Evolutionary conservation across 1,140 invertebrate genomes (phyloP), one percentile per base, ranked within the genome.

Genomic region (Magallana angulata): DNA sequence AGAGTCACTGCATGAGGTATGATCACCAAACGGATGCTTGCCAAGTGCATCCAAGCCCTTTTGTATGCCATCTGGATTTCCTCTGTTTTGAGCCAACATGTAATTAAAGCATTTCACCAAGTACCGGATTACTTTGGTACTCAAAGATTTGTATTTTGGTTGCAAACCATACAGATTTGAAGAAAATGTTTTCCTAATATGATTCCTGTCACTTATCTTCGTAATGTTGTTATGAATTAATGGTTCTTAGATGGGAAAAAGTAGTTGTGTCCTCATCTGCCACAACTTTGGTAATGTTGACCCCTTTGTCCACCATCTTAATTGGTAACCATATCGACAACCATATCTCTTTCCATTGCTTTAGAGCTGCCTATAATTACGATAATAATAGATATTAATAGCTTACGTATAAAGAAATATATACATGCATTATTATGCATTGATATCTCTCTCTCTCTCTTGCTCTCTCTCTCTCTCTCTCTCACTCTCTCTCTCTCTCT

Each of bases 1-100:
- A 11, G 48, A 57, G 8, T 58, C n/a, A 48, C 59, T 62, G 59
- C 60, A 85, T 8, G 11, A 16, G 16, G 5, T 14, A 48, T 85
- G 84, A 8, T 85, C 84, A 16, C 60, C 84, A 85, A 85, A 85
- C 12, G 59, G 60, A 64, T 85, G 60, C 59, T 16, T 68, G 16
- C 58, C 24, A 11, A 85, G 14, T 48, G 84, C 84, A n/a, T 68
- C 59, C 11, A 85, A 62, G 8, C 60, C 84, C 14, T 36, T 68
- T 12, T 16, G 30, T 36, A 85, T 64, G 6, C 60, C 59, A 11
- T 64, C 30, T 36, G 59, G n/a, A 68, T 85, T 68, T 68, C 60
- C 60, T 58, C 64, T 5, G 36, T 85, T 68, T 18, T 64, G 60
- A 16, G 11, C 1, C 12, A 64, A 12, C n/a, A 85, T 71, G 48